Evolutionary conservation across 23 tunicate species (phyloP), one percentile per base, ranked within the genome.

Genomic region (Trididemnum nubilum): DNA sequence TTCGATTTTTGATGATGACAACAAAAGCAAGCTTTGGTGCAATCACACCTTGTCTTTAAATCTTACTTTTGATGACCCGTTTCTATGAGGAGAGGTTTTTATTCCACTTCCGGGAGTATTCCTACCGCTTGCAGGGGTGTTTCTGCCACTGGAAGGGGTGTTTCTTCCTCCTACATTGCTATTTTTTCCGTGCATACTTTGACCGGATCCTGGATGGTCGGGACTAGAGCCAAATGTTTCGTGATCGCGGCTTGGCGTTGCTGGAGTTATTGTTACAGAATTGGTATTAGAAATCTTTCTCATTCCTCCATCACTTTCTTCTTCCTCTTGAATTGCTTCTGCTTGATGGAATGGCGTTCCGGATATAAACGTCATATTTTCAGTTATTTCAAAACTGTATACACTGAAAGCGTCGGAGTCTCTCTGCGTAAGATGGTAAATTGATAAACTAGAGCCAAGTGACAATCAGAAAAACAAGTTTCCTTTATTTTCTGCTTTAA

Each of bases 361-460:
- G 3, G 84, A 70, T 32, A 85, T 71, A 26, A 85, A 76, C 59
- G 26, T 69, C 90, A 85, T 85, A 38, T 85, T 77, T 91, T 44
- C 94, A 44, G 92, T 83, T 26, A 93, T 4, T 52, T 93, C 98
- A 77, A 93, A 93, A 80, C 98, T 93, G 85, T 85, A 93, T 23
- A 93, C 92, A 58, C 98, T 93, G 86, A 78, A 83, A 26, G 89
- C 87, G 67, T 93, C 98, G 64, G 91, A 82, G 58, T 87, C 79
- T 19, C 78, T 38, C 83, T 81, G 72, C 58, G 57, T 32, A 23
- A 32, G n/a, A n/a, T n/a, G n/a, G n/a, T n/a, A n/a, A n/a, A n/a
- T 9, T 12, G 18, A 49, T 49, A 12, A 49, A n/a, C n/a, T n/a
- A n/a, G n/a, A n/a, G n/a, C n/a, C n/a, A n/a, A n/a, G n/a, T n/a